A percentile compares a stretch with the other conserved stretches of the same genome.
These are phyloP conservation scores for Pelochelys cantorii DNA, from an alignment of 2,797 vertebrate genomes.

Conservation along the genomic window DNA sequence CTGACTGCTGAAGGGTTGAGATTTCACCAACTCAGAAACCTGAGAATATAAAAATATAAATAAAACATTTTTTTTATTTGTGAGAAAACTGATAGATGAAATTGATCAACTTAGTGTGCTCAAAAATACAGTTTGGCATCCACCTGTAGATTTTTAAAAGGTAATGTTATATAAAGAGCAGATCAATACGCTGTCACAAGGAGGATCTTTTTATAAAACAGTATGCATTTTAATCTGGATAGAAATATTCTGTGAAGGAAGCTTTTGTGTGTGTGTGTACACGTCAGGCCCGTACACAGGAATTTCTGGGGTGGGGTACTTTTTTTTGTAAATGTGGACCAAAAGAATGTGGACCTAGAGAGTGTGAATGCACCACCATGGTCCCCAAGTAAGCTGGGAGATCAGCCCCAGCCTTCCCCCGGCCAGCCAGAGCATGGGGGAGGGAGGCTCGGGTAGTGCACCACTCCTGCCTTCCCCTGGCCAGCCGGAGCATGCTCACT, in stretches of 20 bases:
- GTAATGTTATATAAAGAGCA: not conserved
- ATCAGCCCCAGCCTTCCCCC: too few species aligned
- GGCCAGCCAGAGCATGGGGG: too few species aligned
- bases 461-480: too few species aligned
- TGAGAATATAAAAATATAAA: constrained; percentile 7
- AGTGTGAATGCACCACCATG: too few species aligned
- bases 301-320: too few species aligned
- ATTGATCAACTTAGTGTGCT: not conserved
- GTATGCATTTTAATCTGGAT: accelerated
- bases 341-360: too few species aligned
- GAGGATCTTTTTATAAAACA: not conserved
- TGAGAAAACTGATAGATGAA: not conserved
- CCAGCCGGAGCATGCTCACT: too few species aligned
- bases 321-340: too few species aligned
- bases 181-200: not conserved
- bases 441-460: too few species aligned
- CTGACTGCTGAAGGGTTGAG: not conserved
- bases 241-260: not conserved
- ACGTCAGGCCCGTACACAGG: too few species aligned
- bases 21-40: constrained; percentile 12
- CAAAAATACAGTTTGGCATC: not conserved
- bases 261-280: not conserved
- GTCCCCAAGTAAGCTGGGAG: too few species aligned
- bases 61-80: not conserved
- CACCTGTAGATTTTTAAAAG: not conserved